These are phyloP conservation scores for Eueides isabella DNA, from an alignment of 1,140 invertebrate species.

Conservation along the genomic window DNA sequence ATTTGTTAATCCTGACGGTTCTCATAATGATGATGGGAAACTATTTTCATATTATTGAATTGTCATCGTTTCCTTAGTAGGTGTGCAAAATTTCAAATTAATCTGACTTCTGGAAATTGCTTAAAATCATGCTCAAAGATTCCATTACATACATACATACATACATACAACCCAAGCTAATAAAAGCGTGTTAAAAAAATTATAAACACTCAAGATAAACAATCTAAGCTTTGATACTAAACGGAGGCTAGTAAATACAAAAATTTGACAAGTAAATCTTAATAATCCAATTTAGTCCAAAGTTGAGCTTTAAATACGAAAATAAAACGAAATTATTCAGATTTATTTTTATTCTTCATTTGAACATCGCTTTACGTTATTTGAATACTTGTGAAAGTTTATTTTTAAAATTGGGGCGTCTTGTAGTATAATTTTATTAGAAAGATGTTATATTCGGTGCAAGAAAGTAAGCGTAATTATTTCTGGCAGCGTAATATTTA, in stretches of 20 bases:
- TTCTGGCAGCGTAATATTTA: too few relatives aligned
- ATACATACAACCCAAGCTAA: too few relatives aligned
- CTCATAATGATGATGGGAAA: too few relatives aligned
- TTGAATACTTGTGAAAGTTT: not conserved
- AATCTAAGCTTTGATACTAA: not conserved
- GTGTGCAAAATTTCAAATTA: too few relatives aligned
- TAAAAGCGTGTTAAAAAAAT: not conserved
- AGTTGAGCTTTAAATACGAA: not conserved
- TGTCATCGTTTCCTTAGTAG: too few relatives aligned
- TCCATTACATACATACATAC: too few relatives aligned
- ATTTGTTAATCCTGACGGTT: too few relatives aligned
- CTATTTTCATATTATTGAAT: too few relatives aligned
- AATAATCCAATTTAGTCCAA: slow-evolving; percentile 1
- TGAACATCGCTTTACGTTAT: not conserved
- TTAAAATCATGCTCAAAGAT: too few relatives aligned
- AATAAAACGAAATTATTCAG: not conserved
- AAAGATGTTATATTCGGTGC: not conserved
- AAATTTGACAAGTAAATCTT: slow-evolving; percentile 3
- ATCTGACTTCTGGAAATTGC: too few relatives aligned
- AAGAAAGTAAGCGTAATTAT: too few relatives aligned
- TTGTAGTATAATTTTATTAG: not conserved
- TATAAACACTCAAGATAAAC: not conserved
- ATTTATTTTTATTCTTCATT: not conserved
- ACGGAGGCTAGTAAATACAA: not conserved
- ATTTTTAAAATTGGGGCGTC: not conserved